Percentiles rank a stretch among this genome's conserved stretches.
Evolutionary conservation across 2,113 vertebrate genomes (phyloP).

Genomic region (Spheniscus mendiculus): DNA sequence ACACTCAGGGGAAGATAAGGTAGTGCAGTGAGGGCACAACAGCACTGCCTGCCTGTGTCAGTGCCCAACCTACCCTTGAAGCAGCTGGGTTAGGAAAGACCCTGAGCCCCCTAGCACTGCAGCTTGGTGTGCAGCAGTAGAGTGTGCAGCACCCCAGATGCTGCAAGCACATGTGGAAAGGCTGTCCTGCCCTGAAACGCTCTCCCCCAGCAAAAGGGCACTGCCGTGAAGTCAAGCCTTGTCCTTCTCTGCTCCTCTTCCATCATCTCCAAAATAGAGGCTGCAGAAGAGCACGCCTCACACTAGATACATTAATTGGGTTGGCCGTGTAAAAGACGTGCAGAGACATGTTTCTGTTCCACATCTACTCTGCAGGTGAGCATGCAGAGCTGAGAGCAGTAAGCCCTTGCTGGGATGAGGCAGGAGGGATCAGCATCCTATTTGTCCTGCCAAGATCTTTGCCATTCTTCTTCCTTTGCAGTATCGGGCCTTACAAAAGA

Average conservation of each 20-base stretch:
- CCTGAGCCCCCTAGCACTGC: rapidly evolving
- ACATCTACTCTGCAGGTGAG: not conserved
- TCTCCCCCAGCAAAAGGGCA: not conserved
- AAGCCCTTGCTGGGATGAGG: rapidly evolving
- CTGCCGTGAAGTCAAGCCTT: not conserved
- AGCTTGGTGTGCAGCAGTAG: not conserved
- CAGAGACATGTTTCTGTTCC: not conserved
- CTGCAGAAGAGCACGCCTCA: not conserved
- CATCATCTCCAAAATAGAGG: not conserved
- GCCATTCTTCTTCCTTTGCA: not conserved
- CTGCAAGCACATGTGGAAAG: not conserved
- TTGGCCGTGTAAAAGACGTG: not conserved
- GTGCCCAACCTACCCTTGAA: not conserved
- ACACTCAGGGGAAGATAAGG: not conserved
- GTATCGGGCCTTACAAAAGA: not conserved
- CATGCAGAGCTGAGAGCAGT: not conserved
- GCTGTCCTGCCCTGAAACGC: not conserved
- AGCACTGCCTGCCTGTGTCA: not conserved
- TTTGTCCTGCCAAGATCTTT: not conserved
- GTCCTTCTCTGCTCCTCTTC: not conserved
- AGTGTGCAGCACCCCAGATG: not conserved
- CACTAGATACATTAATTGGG: rapidly evolving
- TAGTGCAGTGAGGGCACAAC: not conserved
- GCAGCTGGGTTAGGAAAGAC: not conserved
- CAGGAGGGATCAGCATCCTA: not conserved